Base-by-base conservation (phyloP, 2,888 invertebrate species). In the Morpho deidamia region DNA sequence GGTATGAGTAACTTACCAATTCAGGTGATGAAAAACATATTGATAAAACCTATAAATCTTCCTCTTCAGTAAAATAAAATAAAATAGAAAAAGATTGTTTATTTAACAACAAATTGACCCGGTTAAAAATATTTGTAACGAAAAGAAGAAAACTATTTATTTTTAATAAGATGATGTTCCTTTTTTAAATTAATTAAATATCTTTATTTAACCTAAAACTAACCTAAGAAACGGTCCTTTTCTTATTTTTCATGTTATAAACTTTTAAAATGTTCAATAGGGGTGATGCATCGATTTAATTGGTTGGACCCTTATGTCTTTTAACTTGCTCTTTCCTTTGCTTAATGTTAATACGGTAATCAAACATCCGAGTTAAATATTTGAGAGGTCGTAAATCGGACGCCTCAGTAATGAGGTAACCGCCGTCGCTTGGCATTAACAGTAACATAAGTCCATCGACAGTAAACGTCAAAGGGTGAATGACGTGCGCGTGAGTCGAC, bases 391-490 rank as follows among this genome's bases (percentile, higher is more conserved):
- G 81, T 84, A 84, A 83, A 80, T 74, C 69, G 68, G 66, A 64
- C 71, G 59, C 62, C 51, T 61, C 62, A 58, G 77, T 83, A 86
- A 86, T 86, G 81, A 84, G 83, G 76, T 74, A 80, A 76, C 69
- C 67, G 66, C 68, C 68, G 72, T 73, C 60, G 72, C 72, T 64
- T 63, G 64, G 72, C 73, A 78, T 82, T 78, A 78, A 75, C 81
- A 80, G 75, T 79, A 79, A 80, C 78, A 71, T 73, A 71, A 74
- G 75, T 71, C 68, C 74, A 78, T 78, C 73, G 80, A 76, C 76
- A 80, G 68, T 89, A 83, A 89, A 89, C 72, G 88, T 88, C 88
- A 83, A 63, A 53, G 64, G 58, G 61, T 70, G 72, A 81, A 78
- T 80, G 76, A 78, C 66, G 73, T 62, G 67, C 74, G 71, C 68